Percentiles rank a stretch among this genome's conserved stretches.
Conservation (phyloP, 2,797 vertebrate genomes). For the Sylvia borin region DNA sequence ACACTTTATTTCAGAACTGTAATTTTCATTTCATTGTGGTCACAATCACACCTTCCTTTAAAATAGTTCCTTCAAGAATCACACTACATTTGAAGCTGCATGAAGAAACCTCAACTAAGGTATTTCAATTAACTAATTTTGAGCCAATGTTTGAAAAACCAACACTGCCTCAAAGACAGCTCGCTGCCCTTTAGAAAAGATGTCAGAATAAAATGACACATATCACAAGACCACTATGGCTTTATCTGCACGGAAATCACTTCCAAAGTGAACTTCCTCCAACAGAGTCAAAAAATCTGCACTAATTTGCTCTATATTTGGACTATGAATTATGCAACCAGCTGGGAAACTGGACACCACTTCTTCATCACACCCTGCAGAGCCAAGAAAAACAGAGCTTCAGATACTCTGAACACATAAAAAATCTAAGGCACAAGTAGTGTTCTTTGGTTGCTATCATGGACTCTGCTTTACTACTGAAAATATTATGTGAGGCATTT, state of each 20-base stretch:
- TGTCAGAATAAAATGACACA: not conserved
- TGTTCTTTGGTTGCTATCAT: not conserved
- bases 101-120: fast-evolving
- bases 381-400: fast-evolving
- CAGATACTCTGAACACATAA: not conserved
- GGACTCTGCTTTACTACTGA: not conserved
- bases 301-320: not conserved
- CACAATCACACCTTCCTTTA: not conserved
- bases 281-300: not conserved
- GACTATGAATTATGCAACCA: not conserved
- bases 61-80: not conserved
- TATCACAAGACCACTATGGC: not conserved
- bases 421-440: not conserved
- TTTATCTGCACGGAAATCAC: not conserved
- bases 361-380: not conserved
- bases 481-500: not conserved
- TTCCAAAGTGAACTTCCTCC: not conserved
- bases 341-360: not conserved
- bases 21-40: not conserved
- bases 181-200: not conserved
- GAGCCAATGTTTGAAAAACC: not conserved
- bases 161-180: not conserved
- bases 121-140: not conserved
- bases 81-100: not conserved
- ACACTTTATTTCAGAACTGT: not conserved